These are phyloP conservation scores for Apotomis turbidana DNA, from an alignment of 2,888 invertebrate genomes.

Conservation along the genomic window DNA sequence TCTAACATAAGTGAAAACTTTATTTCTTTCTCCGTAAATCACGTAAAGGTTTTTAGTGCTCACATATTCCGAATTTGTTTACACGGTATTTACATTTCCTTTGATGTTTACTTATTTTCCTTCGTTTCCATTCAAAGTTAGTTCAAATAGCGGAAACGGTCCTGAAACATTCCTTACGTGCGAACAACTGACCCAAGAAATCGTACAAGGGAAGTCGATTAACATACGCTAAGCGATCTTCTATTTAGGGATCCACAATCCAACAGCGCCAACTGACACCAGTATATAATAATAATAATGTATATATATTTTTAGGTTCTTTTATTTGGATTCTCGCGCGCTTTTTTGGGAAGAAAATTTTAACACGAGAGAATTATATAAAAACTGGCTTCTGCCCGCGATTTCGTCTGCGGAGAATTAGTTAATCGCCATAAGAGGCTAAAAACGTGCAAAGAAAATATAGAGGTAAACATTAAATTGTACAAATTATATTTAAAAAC, in stretches of 20 bases:
- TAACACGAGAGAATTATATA: too few species aligned
- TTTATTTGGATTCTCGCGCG: too few species aligned
- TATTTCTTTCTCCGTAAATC: too few species aligned
- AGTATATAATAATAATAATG: too few species aligned
- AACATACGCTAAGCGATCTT: conserved; percentile 27
- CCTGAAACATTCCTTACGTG: conserved; percentile 20
- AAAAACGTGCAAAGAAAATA: too few species aligned
- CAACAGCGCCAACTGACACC: background rate
- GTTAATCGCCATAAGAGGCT: too few species aligned
- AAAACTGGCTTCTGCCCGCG: too few species aligned
- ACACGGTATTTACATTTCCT: background rate
- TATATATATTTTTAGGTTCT: background rate
- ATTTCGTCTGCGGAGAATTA: too few species aligned
- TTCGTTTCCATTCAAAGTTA: conserved; percentile 13
- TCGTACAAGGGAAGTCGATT: conserved; percentile 13
- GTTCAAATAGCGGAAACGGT: conserved; percentile 10
- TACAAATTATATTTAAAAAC: too few species aligned
- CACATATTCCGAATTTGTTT: background rate
- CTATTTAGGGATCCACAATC: conserved; percentile 3
- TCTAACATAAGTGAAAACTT: too few species aligned
- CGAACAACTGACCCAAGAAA: conserved; percentile 18
- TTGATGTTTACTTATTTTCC: conserved; percentile 5
- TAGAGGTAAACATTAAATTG: too few species aligned
- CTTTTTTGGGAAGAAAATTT: too few species aligned
- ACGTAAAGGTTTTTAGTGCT: background rate